Evolutionary conservation across 2,888 invertebrate species (phyloP).

Genomic region (Argyra leucocephala): DNA sequence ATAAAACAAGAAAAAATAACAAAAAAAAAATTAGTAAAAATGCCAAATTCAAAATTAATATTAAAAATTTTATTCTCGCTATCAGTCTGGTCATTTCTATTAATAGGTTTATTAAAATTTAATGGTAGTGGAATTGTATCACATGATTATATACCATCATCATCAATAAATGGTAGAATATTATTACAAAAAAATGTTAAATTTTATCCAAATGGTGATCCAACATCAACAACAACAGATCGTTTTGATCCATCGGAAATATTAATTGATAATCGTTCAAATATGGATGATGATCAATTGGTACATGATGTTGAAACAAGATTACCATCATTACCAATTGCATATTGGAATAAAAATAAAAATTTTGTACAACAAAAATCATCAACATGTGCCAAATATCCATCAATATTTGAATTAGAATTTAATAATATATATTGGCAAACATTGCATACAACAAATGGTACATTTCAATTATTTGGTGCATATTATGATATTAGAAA

Average conservation of each 20-base stretch:
- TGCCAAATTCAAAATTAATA: conserved; percentile 41
- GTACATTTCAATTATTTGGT: conserved; percentile 83
- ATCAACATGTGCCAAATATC: conserved; percentile 69
- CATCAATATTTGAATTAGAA: conserved; percentile 80
- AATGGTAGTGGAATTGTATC: conserved; percentile 39
- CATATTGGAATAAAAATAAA: conserved; percentile 75
- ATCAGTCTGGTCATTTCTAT: conserved; percentile 43
- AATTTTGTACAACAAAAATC: conserved; percentile 52
- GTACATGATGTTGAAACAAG: conserved; percentile 68
- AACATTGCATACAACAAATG: conserved; percentile 67
- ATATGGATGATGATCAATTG: conserved; percentile 58
- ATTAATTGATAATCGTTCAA: conserved; percentile 41
- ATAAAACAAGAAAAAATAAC: background rate
- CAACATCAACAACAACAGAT: conserved; percentile 42
- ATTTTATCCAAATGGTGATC: conserved; percentile 34
- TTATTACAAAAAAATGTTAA: conserved; percentile 41
- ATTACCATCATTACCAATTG: conserved; percentile 74
- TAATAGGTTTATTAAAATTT: conserved; percentile 42
- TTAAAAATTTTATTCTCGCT: conserved; percentile 42
- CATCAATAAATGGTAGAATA: conserved; percentile 40
- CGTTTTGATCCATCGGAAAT: conserved; percentile 42
- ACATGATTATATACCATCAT: conserved; percentile 36
- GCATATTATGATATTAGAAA: conserved; percentile 79
- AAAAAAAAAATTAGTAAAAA: conserved; percentile 24
- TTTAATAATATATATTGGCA: conserved; percentile 94